Conservation (phyloP, 2,113 vertebrate species). For the Sander vitreus region DNA sequence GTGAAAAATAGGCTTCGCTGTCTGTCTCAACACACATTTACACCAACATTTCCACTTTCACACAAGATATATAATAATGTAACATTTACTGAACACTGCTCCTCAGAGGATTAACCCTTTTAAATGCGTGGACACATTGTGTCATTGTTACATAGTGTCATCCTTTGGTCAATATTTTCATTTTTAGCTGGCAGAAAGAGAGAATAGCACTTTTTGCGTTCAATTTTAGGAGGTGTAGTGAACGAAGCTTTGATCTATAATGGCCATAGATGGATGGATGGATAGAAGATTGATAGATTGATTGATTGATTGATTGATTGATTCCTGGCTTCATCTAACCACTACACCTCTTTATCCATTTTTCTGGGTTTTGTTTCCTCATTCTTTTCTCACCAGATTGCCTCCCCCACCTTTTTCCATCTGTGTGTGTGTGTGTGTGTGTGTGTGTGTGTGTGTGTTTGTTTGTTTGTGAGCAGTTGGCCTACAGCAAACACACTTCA, state of each 20-base stretch:
- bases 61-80: not conserved
- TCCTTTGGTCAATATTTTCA: not conserved
- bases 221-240: not conserved
- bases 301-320: not conserved
- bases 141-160: not conserved
- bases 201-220: not conserved
- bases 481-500: constrained; percentile 70
- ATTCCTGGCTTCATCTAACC: constrained; percentile 23
- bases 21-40: not conserved
- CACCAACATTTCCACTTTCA: not conserved
- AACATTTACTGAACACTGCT: not conserved
- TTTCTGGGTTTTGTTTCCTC: constrained; percentile 50
- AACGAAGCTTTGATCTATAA: constrained; percentile 4
- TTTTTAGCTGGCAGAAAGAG: not conserved
- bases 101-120: not conserved
- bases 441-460: constrained; percentile 24
- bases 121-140: not conserved
- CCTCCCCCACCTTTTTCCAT: constrained; percentile 60
- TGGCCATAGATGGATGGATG: not conserved
- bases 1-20: not conserved
- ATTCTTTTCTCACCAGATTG: constrained; percentile 71
- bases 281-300: constrained; percentile 11
- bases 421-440: constrained; percentile 29
- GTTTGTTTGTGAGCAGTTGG: constrained; percentile 64
- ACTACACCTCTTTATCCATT: constrained; percentile 33